phyloP scores from a whole-genome alignment of 92 coral and sea anemone genomes.

The Chrysogorgia sp. region DNA sequence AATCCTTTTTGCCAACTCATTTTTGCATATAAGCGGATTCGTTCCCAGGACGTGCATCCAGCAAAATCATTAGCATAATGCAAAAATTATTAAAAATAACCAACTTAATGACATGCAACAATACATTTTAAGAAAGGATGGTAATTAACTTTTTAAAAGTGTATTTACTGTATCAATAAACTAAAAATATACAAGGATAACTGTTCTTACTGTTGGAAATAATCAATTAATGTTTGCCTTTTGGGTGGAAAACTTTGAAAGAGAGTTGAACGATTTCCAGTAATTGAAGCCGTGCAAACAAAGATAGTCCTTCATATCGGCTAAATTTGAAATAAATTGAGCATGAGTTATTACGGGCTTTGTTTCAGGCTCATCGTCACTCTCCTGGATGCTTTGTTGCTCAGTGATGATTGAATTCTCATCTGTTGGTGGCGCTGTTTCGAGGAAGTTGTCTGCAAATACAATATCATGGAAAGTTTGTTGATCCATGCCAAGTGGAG shows the following conservation, averaged over 20 bases:
- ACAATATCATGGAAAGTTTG: neutral
- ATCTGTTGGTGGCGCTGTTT: constrained; percentile 29
- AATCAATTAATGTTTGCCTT: constrained; percentile 10
- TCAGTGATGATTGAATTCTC: constrained; percentile 8
- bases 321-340: constrained; percentile 12
- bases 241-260: constrained; percentile 9
- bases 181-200: neutral
- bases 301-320: constrained; percentile 15
- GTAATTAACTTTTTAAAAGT: neutral
- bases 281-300: constrained; percentile 1
- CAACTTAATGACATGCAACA: neutral
- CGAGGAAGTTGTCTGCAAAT: constrained; percentile 24
- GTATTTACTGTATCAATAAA: neutral
- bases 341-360: constrained; percentile 18
- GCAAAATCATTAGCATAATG: neutral
- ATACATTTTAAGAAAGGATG: neutral
- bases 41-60: constrained; percentile 9
- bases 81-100: neutral
- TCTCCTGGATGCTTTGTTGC: constrained; percentile 1
- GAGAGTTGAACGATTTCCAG: neutral
- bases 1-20: neutral
- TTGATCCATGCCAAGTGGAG: constrained; percentile 16
- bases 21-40: constrained; percentile 27
- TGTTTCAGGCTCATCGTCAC: neutral
- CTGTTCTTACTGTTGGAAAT: neutral